Percentiles rank a stretch among this genome's conserved stretches.
phyloP scores from a whole-genome alignment of 1,140 invertebrate species.

The Mesaphorura yosii region DNA sequence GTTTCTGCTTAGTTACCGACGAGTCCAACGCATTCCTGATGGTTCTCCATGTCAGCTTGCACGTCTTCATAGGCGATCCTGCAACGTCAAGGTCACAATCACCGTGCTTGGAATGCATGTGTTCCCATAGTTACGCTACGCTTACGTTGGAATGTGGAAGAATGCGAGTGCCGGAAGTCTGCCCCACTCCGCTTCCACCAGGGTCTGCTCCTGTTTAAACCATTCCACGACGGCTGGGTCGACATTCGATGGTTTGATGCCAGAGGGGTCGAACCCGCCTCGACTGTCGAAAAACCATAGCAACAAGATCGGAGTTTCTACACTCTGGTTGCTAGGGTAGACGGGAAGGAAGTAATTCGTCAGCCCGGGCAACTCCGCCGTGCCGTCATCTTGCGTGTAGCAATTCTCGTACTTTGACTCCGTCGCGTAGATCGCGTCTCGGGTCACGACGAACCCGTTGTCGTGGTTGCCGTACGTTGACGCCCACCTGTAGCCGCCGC shows the following conservation, averaged over 20 bases:
- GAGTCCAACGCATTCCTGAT: slow-evolving; percentile 7
- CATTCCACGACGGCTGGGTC: slow-evolving; percentile 12
- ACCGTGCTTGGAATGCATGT: background rate
- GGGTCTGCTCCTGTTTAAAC: slow-evolving; percentile 3
- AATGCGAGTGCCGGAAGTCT: slow-evolving; percentile 12
- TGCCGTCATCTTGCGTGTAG: slow-evolving; percentile 4
- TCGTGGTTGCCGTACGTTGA: slow-evolving; percentile 21
- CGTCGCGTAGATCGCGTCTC: slow-evolving; percentile 9
- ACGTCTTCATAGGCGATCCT: slow-evolving; percentile 11
- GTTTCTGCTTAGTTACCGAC: slow-evolving; percentile 6
- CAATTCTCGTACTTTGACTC: slow-evolving; percentile 12
- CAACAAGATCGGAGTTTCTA: slow-evolving; percentile 4
- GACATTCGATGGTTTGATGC: slow-evolving; percentile 4
- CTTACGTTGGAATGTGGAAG: slow-evolving; percentile 21
- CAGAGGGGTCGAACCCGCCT: slow-evolving; percentile 11
- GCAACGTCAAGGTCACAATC: background rate
- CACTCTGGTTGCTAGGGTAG: background rate
- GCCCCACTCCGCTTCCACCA: slow-evolving; percentile 3
- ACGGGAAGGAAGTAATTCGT: slow-evolving; percentile 17
- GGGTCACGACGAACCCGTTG: slow-evolving; percentile 10
- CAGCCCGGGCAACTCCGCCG: slow-evolving; percentile 1
- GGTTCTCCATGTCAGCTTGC: slow-evolving; percentile 7
- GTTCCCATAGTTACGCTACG: no score
- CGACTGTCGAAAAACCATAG: slow-evolving; percentile 19
- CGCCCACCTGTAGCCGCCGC: slow-evolving; percentile 11